phyloP scores from a whole-genome alignment of 1,140 invertebrate genomes.

The Pseudomyrmex cubaensis region DNA sequence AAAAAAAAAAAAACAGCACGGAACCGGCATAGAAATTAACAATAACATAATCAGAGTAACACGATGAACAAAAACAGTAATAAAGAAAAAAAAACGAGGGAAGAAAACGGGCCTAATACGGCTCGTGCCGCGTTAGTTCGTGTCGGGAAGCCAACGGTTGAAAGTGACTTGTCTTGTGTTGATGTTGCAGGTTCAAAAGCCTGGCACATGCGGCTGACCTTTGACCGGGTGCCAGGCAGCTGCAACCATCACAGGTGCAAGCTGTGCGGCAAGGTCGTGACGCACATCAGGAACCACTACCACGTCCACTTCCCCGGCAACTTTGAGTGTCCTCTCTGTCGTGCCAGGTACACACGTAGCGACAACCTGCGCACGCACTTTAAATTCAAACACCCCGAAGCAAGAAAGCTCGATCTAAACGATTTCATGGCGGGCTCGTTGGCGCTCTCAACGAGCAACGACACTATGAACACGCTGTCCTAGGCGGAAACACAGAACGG shows the following conservation, averaged over 20 bases:
- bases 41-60: constrained; percentile 49
- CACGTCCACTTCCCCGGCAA: constrained; percentile 95
- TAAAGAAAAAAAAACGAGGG: constrained; percentile 58
- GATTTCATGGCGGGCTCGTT: constrained; percentile 84
- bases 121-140: constrained; percentile 74
- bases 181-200: constrained; percentile 94
- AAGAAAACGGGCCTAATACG: constrained; percentile 66
- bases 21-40: constrained; percentile 44
- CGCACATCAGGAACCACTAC: constrained; percentile 96
- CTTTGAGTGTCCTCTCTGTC: constrained; percentile 94
- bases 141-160: constrained; percentile 80
- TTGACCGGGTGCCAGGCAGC: constrained; percentile 94
- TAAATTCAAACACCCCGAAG: constrained; percentile 95
- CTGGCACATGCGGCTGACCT: constrained; percentile 96
- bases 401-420: constrained; percentile 91
- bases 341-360: constrained; percentile 94
- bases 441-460: constrained; percentile 85
- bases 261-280: constrained; percentile 95
- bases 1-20: constrained; percentile 42
- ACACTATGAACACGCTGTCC: constrained; percentile 86
- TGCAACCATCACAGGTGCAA: constrained; percentile 95
- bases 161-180: constrained; percentile 87
- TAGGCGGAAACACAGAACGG: constrained; percentile 69
- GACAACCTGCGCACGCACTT: constrained; percentile 95
- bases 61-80: constrained; percentile 41